These are phyloP conservation scores for Pangasius larnaudii DNA, from an alignment of 2,797 vertebrate species.

Conservation along the genomic window DNA sequence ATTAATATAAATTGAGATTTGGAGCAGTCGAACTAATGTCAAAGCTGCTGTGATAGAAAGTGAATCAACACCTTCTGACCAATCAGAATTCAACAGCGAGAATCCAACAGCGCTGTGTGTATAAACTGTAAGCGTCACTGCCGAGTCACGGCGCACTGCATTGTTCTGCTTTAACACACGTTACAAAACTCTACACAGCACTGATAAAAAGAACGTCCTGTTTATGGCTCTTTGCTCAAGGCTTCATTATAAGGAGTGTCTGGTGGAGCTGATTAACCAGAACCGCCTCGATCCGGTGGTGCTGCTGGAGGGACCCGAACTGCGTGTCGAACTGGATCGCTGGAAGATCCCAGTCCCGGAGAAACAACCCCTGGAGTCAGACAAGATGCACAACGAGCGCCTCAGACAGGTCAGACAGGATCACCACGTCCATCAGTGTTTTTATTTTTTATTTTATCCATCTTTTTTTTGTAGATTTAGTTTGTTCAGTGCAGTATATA, in stretches of 20 bases:
- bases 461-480: too few species aligned
- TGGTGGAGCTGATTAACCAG: conserved; percentile 75
- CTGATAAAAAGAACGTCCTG: neutral
- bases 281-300: conserved; percentile 69
- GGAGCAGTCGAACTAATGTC: neutral
- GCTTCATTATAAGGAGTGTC: conserved; percentile 74
- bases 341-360: conserved; percentile 65
- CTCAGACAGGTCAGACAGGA: conserved; percentile 65
- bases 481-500: too few species aligned
- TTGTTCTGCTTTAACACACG: neutral
- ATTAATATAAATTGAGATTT: neutral
- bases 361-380: conserved; percentile 60
- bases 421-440: neutral
- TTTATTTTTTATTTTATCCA: too few species aligned
- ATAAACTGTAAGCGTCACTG: neutral
- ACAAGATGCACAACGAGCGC: conserved; percentile 59
- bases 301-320: conserved; percentile 66
- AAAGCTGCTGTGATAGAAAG: neutral
- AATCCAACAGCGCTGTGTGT: neutral
- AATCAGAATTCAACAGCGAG: neutral
- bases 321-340: conserved; percentile 68
- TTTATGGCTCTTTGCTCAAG: conserved; percentile 49
- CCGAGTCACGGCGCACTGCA: neutral
- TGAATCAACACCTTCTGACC: neutral
- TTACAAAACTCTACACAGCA: neutral